Evolutionary conservation across 2,888 invertebrate genomes (phyloP).

Genomic region (Pristionchus entomophagus): DNA sequence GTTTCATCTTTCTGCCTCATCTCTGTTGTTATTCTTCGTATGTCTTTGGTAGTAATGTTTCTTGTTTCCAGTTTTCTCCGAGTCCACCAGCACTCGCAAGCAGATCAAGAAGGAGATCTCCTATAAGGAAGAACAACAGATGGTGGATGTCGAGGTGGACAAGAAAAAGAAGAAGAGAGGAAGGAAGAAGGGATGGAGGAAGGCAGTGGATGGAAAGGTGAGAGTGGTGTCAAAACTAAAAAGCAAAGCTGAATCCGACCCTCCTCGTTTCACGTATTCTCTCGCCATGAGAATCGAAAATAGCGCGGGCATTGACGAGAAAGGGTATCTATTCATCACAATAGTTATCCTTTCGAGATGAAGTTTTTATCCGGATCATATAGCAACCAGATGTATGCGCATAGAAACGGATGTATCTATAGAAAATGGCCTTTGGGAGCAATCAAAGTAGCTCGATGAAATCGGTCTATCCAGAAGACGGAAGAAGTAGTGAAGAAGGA

Average conservation of each 20-base stretch:
- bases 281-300: too few relatives aligned
- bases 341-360: too few relatives aligned
- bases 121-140: conserved; percentile 14
- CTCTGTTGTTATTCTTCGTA: too few relatives aligned
- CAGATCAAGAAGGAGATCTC: conserved; percentile 20
- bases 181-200: conserved; percentile 54
- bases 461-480: too few relatives aligned
- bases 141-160: conserved; percentile 9
- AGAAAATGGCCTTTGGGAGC: too few relatives aligned
- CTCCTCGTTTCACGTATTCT: too few relatives aligned
- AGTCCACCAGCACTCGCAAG: background rate
- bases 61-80: conserved; percentile 11
- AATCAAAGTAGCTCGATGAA: too few relatives aligned
- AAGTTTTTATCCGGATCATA: too few relatives aligned
- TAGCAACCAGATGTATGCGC: too few relatives aligned
- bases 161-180: conserved; percentile 57
- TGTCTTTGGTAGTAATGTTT: background rate
- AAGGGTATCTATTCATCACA: too few relatives aligned
- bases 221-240: conserved; percentile 7
- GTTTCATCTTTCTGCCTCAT: background rate
- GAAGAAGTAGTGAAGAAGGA: conserved; percentile 18
- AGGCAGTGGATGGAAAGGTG: background rate
- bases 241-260: too few relatives aligned
- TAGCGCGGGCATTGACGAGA: too few relatives aligned
- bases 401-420: background rate